Evolutionary conservation across 2,888 invertebrate genomes (phyloP).

Genomic region (Biston stratarius): DNA sequence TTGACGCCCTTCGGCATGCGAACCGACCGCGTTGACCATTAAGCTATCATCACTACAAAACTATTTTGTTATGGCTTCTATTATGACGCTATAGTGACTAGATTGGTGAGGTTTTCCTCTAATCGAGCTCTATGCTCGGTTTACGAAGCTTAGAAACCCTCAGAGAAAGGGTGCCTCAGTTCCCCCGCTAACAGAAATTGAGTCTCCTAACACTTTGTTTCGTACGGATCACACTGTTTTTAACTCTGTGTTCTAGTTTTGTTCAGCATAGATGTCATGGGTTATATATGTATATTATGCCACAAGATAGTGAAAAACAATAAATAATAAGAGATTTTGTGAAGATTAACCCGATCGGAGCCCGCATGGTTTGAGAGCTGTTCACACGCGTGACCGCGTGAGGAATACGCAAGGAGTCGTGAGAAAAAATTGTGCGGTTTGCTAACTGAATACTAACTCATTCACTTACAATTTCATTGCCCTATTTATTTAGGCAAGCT

Average conservation of each 20-base stretch:
- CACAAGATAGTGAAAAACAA: conserved; percentile 25
- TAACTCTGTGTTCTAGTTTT: not conserved
- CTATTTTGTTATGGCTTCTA: no score
- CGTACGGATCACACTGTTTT: no score
- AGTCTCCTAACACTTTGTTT: no score
- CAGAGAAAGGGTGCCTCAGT: no score
- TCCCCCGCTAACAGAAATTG: no score
- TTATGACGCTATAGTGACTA: no score
- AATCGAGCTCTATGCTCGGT: no score
- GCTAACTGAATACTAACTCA: conserved; percentile 74
- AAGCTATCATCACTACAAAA: no score
- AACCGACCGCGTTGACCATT: no score
- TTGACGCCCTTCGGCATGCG: no score
- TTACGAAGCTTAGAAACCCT: no score
- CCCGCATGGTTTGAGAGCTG: conserved; percentile 59
- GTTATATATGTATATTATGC: not conserved
- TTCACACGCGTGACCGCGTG: conserved; percentile 70
- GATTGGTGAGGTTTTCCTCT: no score
- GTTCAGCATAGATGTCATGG: not conserved
- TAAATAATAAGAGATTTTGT: conserved; percentile 37
- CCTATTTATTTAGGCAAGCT: conserved; percentile 60
- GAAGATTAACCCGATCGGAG: conserved; percentile 40
- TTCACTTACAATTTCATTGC: conserved; percentile 78
- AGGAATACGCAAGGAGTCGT: conserved; percentile 75
- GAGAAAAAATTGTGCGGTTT: conserved; percentile 76